These are phyloP conservation scores for Botia kubotai DNA, from an alignment of 2,797 vertebrate genomes.

Conservation along the genomic window DNA sequence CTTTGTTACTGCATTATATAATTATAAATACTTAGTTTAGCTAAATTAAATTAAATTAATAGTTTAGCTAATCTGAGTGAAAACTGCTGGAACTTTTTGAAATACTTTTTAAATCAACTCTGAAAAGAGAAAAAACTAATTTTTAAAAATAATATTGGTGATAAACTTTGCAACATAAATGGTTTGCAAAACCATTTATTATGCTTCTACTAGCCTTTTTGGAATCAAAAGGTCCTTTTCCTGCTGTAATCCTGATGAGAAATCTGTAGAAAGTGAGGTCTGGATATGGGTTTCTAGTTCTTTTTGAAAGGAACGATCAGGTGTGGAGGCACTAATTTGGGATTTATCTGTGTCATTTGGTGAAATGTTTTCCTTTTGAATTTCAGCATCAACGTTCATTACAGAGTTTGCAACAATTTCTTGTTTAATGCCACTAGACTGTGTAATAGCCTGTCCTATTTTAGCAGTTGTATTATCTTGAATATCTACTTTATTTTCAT, in stretches of 20 bases:
- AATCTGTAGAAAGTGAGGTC: conserved; percentile 70
- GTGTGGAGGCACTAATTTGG: conserved; percentile 72
- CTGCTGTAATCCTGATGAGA: conserved; percentile 75
- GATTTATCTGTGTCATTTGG: conserved; percentile 65
- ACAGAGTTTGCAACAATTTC: conserved; percentile 28
- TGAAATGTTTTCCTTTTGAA: conserved; percentile 64
- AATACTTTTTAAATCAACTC: neutral
- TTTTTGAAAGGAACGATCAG: conserved; percentile 74
- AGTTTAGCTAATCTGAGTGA: neutral
- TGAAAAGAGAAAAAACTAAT: neutral
- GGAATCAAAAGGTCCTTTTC: conserved; percentile 82
- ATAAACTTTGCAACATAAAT: conserved; percentile 87
- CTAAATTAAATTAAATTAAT: no score
- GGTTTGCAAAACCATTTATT: conserved; percentile 87
- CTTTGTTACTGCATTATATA: neutral
- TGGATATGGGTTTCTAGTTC: conserved; percentile 75
- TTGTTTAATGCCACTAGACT: conserved; percentile 27
- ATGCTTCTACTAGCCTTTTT: conserved; percentile 96
- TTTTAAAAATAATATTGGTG: neutral
- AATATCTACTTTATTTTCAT: conserved; percentile 50
- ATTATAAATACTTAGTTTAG: no score
- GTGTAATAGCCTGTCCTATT: conserved; percentile 19
- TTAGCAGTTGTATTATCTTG: conserved; percentile 8
- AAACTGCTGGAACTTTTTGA: neutral
- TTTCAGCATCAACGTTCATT: conserved; percentile 56